Percentiles rank a stretch among this genome's conserved stretches.
phyloP scores from a whole-genome alignment of 1,140 invertebrate genomes.

The Aleiodes sp. region DNA sequence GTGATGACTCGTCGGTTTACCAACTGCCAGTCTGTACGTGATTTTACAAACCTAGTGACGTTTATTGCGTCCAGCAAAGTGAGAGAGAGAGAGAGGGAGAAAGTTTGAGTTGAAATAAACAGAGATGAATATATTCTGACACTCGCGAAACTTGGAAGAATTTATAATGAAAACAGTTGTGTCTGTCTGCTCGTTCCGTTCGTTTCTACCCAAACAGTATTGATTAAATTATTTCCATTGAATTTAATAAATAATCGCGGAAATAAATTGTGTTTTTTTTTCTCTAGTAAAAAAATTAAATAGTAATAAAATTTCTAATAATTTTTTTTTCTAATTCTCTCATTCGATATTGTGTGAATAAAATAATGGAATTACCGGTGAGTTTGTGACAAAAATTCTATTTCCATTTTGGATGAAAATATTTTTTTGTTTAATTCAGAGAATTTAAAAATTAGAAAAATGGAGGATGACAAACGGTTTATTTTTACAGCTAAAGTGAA shows the following conservation, averaged over 20 bases:
- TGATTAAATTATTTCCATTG: neutral
- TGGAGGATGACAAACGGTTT: neutral
- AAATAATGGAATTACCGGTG: constrained; percentile 42
- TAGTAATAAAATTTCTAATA: neutral
- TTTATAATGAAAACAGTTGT: neutral
- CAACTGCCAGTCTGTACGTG: neutral
- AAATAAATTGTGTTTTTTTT: too few relatives aligned
- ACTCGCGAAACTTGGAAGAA: too few relatives aligned
- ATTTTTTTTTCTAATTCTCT: neutral
- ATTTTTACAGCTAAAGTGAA: neutral
- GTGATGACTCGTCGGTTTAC: constrained; percentile 38
- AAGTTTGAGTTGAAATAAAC: too few relatives aligned
- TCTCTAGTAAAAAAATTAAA: too few relatives aligned
- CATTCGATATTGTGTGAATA: neutral
- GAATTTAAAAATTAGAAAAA: neutral
- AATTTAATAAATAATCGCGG: neutral
- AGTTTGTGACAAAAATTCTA: too few relatives aligned
- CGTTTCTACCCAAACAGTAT: neutral
- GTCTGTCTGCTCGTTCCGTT: neutral
- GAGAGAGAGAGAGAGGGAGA: neutral
- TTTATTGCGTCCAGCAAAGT: neutral
- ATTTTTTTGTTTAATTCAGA: neutral
- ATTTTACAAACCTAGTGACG: neutral
- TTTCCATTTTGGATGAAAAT: neutral
- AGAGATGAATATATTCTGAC: too few relatives aligned